Conservation (phyloP, 2,888 invertebrate species). For the Tachina fera region DNA sequence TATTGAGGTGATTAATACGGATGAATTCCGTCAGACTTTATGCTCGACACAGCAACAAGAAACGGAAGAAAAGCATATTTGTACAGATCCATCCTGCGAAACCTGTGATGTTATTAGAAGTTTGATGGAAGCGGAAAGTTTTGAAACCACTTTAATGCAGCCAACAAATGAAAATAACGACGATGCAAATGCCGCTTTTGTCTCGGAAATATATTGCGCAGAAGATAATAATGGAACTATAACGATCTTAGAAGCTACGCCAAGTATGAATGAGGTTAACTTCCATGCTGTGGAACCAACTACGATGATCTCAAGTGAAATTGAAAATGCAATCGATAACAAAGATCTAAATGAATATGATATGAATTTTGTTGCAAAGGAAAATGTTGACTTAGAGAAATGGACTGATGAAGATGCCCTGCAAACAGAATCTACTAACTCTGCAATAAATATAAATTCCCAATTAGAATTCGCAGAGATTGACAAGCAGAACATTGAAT, state of each 20-base stretch:
- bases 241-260: slow-evolving; percentile 15
- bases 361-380: not conserved
- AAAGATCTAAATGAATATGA: not conserved
- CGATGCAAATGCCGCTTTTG: not conserved
- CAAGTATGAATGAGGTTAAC: slow-evolving; percentile 34
- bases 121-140: slow-evolving; percentile 52
- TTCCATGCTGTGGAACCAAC: not conserved
- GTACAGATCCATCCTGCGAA: slow-evolving; percentile 62
- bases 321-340: not conserved
- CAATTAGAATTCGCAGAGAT: not conserved
- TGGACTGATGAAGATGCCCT: not conserved
- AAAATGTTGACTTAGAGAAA: not conserved
- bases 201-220: not conserved
- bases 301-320: slow-evolving; percentile 31
- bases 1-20: slow-evolving; percentile 75
- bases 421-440: not conserved
- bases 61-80: slow-evolving; percentile 58
- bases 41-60: not conserved
- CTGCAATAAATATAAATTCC: not conserved
- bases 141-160: slow-evolving; percentile 54
- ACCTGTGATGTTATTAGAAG: slow-evolving; percentile 67
- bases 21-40: slow-evolving; percentile 73
- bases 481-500: not conserved
- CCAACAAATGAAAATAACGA: not conserved
- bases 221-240: not conserved